phyloP scores from a whole-genome alignment of 2,113 vertebrate genomes.

The Acanthisitta chloris region DNA sequence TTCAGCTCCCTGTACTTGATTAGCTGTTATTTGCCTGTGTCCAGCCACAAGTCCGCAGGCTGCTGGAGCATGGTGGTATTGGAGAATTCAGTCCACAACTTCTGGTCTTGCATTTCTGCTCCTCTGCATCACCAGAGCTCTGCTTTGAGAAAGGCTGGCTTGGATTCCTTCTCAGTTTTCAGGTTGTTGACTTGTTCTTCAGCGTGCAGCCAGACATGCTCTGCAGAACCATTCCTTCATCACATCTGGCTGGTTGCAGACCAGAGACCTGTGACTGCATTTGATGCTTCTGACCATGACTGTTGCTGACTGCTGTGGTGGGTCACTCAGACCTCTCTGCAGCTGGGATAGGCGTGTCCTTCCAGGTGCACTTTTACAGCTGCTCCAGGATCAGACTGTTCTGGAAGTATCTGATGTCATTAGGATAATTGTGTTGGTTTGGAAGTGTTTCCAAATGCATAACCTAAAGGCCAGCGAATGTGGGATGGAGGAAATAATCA shows the following conservation, averaged over 20 bases:
- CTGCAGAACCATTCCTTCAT: neutral
- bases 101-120: neutral
- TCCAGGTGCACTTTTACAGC: neutral
- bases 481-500: neutral
- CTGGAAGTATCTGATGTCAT: neutral
- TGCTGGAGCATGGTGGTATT: neutral
- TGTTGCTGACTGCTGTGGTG: neutral
- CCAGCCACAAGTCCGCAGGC: rapidly evolving
- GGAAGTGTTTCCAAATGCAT: neutral
- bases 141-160: neutral
- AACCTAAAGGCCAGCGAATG: neutral
- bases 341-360: neutral
- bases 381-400: neutral
- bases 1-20: neutral
- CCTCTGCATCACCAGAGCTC: neutral
- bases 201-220: rapidly evolving
- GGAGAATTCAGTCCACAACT: neutral
- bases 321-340: neutral
- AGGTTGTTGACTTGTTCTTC: neutral
- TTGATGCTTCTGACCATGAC: neutral
- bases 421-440: neutral
- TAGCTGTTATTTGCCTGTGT: neutral
- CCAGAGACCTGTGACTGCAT: neutral
- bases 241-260: neutral
- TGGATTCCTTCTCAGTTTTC: neutral